phyloP scores from a whole-genome alignment of 2,113 vertebrate species.

The Triplophysa siluroides region DNA sequence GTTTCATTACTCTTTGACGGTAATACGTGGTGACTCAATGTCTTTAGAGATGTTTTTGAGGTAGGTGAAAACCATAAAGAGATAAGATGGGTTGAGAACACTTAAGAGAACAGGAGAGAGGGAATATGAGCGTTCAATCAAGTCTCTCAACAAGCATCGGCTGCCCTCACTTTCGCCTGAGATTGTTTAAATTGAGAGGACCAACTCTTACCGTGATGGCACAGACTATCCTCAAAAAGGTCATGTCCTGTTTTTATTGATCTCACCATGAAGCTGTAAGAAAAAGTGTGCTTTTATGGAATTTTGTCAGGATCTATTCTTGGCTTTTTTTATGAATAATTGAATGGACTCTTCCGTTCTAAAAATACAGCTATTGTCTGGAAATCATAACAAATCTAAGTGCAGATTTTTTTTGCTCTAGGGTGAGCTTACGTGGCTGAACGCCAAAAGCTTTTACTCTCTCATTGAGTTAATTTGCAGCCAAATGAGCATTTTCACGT shows the following conservation, averaged over 20 bases:
- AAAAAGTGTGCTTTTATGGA: background rate
- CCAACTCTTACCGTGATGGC: conserved; percentile 7
- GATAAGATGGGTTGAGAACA: conserved; percentile 36
- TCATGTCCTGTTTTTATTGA: conserved; percentile 37
- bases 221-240: conserved; percentile 31
- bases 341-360: background rate
- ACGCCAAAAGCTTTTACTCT: too few species aligned
- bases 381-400: conserved; percentile 5
- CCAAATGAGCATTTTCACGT: too few species aligned
- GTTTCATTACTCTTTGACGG: conserved; percentile 64
- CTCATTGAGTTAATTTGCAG: too few species aligned
- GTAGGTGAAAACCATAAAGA: conserved; percentile 57
- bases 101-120: conserved; percentile 39
- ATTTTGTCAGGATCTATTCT: conserved; percentile 18
- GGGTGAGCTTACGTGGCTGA: too few species aligned
- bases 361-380: conserved; percentile 30
- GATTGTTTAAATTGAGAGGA: conserved; percentile 39
- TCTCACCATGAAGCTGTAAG: background rate
- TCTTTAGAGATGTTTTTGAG: conserved; percentile 63
- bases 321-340: conserved; percentile 39
- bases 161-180: conserved; percentile 36
- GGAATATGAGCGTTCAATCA: conserved; percentile 42
- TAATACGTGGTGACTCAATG: conserved; percentile 59
- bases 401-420: background rate
- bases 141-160: conserved; percentile 43